Percentiles rank a stretch among this genome's conserved stretches.
These are phyloP conservation scores for Helicoverpa zea DNA, from an alignment of 1,140 invertebrate genomes.

Conservation along the genomic window DNA sequence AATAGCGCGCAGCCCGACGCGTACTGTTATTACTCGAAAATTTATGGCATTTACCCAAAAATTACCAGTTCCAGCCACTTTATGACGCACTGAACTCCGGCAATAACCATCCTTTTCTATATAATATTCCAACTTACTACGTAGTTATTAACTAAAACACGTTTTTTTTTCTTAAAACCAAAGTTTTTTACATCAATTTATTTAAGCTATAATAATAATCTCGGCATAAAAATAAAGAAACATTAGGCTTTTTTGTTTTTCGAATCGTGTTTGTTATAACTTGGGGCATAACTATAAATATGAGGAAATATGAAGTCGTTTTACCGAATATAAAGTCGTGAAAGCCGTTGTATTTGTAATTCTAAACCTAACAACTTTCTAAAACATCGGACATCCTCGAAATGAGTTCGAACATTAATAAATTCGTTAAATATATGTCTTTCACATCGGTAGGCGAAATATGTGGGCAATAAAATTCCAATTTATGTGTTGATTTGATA, in stretches of 20 bases:
- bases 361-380: conserved; percentile 44
- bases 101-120: conserved; percentile 47
- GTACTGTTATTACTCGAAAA: conserved; percentile 75
- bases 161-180: conserved; percentile 37
- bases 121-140: conserved; percentile 40
- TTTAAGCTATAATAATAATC: conserved; percentile 32
- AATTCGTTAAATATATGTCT: conserved; percentile 1
- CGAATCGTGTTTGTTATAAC: conserved; percentile 1
- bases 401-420: conserved; percentile 33
- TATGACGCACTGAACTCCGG: conserved; percentile 58
- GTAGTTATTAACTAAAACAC: conserved; percentile 44
- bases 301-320: conserved; percentile 26
- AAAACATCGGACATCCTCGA: conserved; percentile 40
- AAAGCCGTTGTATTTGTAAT: conserved; percentile 27
- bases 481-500: neutral
- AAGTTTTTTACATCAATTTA: conserved; percentile 25
- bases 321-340: conserved; percentile 42
- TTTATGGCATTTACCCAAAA: conserved; percentile 80
- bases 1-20: conserved; percentile 74
- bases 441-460: conserved; percentile 3
- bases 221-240: conserved; percentile 25
- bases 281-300: conserved; percentile 1
- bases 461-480: conserved; percentile 24
- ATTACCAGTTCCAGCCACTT: conserved; percentile 71
- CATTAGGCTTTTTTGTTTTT: conserved; percentile 13